Evolutionary conservation across 1,140 invertebrate species (phyloP), one percentile per base, ranked within the genome.

Genomic region (Pachyrhynchus sulphureomaculatus): DNA sequence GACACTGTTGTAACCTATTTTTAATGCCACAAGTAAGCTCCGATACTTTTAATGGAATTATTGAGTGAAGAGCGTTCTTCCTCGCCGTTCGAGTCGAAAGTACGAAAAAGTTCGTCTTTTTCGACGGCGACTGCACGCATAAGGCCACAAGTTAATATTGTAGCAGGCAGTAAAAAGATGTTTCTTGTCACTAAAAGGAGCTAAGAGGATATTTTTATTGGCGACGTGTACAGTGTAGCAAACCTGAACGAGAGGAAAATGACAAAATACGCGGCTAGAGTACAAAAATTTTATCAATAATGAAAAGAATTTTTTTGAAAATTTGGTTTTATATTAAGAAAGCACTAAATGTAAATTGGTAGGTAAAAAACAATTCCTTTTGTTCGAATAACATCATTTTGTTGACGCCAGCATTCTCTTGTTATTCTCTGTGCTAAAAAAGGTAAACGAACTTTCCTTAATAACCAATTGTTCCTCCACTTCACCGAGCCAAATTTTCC

Each of bases 401-500:
- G n/a, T n/a, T n/a, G n/a, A n/a, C n/a, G n/a, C n/a, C n/a, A n/a
- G n/a, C n/a, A n/a, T n/a, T n/a, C n/a, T n/a, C n/a, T n/a, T n/a
- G n/a, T n/a, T n/a, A n/a, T 29, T 29, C 12, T 29, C 26, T 13
- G 2, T 37, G 17, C 39, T n/a, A 47, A 37, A 48, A 58, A 47
- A 56, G 29, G 55, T 58, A 58, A 58, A 47, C 44, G 55, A 58
- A 58, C 55, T 58, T 58, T 48, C n/a, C 55, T 48, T 58, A 58
- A 58, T 58, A 58, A 58, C 55, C 42, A 48, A 58, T 58, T 58
- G 55, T 58, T 44, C 13, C n/a, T 29, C n/a, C 24, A 26, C 23
- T 37, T 34, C 34, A 29, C 47, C 57, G 57, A 45, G 34, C 26
- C 32, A 59, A 59, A 48, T 59, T 59, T 17, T 54, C 26, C 59